Conservation (phyloP, 2,113 vertebrate genomes). For the Rhynchomys soricoides region DNA sequence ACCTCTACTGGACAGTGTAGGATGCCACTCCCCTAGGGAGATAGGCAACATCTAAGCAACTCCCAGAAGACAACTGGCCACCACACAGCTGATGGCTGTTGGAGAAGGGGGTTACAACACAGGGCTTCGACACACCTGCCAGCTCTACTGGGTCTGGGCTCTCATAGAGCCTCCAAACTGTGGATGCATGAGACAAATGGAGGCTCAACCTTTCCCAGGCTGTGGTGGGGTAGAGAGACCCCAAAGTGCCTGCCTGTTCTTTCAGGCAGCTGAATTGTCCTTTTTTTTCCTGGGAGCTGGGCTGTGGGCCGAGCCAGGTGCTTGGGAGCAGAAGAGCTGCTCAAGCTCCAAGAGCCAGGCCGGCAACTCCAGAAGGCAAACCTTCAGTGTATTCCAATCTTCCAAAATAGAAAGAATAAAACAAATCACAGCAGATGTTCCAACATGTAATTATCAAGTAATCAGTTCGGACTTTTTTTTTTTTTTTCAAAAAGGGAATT, state of each 20-base stretch:
- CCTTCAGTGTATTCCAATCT: constrained; percentile 70
- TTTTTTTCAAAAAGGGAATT: constrained; percentile 40
- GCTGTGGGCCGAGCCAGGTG: constrained; percentile 72
- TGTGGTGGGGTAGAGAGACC: neutral
- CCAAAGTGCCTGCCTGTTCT: neutral
- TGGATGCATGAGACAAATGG: neutral
- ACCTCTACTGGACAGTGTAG: neutral
- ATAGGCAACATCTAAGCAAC: neutral
- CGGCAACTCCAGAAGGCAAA: constrained; percentile 75
- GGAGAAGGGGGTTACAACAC: fast-evolving
- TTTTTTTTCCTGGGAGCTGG: constrained; percentile 49
- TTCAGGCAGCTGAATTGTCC: neutral
- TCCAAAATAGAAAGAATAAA: constrained; percentile 81
- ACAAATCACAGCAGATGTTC: constrained; percentile 82
- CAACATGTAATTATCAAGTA: constrained; percentile 79
- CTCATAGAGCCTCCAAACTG: too few species aligned
- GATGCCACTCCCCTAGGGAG: neutral
- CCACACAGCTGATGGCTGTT: fast-evolving
- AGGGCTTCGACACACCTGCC: neutral
- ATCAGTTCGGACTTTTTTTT: constrained; percentile 75
- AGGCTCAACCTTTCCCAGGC: neutral
- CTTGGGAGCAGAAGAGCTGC: constrained; percentile 56
- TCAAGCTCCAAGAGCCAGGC: constrained; percentile 36
- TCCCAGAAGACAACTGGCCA: neutral
- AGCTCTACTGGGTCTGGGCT: neutral